Base-by-base conservation (phyloP, 2,888 invertebrate species). In the Volucella zonaria region DNA sequence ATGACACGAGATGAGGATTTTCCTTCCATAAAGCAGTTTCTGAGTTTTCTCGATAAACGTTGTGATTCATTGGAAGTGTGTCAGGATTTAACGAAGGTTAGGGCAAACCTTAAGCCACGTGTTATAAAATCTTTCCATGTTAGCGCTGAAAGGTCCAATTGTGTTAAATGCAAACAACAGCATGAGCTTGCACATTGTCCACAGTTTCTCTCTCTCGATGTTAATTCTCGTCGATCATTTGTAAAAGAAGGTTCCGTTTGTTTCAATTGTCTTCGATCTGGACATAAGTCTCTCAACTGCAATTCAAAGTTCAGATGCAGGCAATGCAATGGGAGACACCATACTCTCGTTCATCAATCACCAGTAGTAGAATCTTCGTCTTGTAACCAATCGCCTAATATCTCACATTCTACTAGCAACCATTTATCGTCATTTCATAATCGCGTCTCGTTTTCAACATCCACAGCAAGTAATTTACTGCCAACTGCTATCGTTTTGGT, bases 181-280 rank as follows among this genome's bases (percentile, higher is more conserved):
- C 52, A 54, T 15, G 52, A 54, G 9, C 52, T 54, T 11, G 12
- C 10, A 3, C 52, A 23, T 18, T 54, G 52, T 23, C 52, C 52
- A 31, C 31, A 54, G 6, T 54, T 54, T 31, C 18, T 23, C 3
- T 10, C 52, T 8, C 23, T 54, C 1, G 52, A 54, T 23, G 12
- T 54, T 10, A 11, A 10, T 23, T 9, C 18, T 23, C 52, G 52
- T 52, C 15, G 52, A 52, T 14, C 9, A 10, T 52, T 52, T 52
- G 18, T 18, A 11, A 52, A 52, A 23, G 10, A 52, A 18, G 12
- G 18, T 15, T 3, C 18, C 10, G 8, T 52, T 11, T 54, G 52
- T 54, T 54, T 54, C 23, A 54, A 54, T 23, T 54, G 52, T 12
- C 52, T 54, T 11, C 23, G 18, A 10, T 54, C 52, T 54, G 52